Evolutionary conservation across 2,113 vertebrate species (phyloP), one percentile per base, ranked within the genome.

Genomic region (Tursiops truncatus): DNA sequence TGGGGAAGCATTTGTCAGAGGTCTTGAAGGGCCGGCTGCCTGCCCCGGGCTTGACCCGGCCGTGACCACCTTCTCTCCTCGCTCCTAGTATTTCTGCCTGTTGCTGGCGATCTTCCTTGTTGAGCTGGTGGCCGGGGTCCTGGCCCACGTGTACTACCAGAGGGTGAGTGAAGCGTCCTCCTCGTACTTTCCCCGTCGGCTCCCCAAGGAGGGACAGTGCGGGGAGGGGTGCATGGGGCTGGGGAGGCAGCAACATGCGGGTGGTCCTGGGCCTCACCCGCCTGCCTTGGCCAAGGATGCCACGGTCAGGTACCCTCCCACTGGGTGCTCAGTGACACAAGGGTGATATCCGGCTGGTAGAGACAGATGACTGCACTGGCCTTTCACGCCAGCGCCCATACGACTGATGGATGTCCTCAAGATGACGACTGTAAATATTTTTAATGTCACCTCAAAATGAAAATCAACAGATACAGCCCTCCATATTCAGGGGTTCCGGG

Each of bases 121-220:
- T 62, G 99, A 99, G 96, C 98, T 99, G 97, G 99, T 99, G 82
- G 99, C 99, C 0, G 99, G 99, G 33, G 98, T 99, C 12, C 98
- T 99, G 97, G 99, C 99, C 18, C 99, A 99, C 7, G 98, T 99
- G 18, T 99, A 99, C 96, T 99, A 99, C 98, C 99, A 99, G 94
- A 99, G 91, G 98, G 99, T 99, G 96, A 99, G 99, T 98, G 58
- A 58, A 9, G 10, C 3, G 38, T n/a, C 82, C 41, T 71, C 14
- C 58, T 63, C 10, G n/a, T 41, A 0, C 3, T 2, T 20, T 60
- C 63, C 71, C 63, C 36, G 5, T 6, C 18, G 4, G 38, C 0
- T 1, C 12, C 15, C 50, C 13, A 4, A 0, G 15, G 62, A 77
- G 44, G 21, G 79, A 10, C 41, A 11, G 1, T 2, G 14, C 2